These are phyloP conservation scores for Nettapus auritus DNA, from an alignment of 2,113 vertebrate species.

Conservation along the genomic window DNA sequence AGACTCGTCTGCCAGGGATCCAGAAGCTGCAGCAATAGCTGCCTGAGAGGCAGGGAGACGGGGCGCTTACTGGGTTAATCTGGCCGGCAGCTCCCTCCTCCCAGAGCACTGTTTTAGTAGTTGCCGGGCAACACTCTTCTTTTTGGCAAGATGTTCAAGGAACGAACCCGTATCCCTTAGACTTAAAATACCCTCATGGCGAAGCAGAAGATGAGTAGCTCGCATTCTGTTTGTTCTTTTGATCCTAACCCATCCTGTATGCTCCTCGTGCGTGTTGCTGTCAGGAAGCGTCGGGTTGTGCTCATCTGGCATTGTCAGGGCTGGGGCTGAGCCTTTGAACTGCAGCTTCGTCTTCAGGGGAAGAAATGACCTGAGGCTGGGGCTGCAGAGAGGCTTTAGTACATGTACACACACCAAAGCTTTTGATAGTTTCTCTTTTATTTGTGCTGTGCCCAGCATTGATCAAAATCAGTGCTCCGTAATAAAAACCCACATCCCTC, in stretches of 20 bases:
- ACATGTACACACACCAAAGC: fast-evolving
- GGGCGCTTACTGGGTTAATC: slow-evolving; percentile 48
- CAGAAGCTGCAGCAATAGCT: background rate
- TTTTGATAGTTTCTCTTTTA: background rate
- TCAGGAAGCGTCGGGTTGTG: fast-evolving
- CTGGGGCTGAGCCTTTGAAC: background rate
- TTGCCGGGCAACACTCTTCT: slow-evolving; percentile 70
- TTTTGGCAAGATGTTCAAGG: slow-evolving; percentile 65
- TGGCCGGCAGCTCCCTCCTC: slow-evolving; percentile 52
- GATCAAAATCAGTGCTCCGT: fast-evolving
- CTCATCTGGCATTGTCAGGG: background rate
- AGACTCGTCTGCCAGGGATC: background rate
- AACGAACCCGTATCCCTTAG: slow-evolving; percentile 52
- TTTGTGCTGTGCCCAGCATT: background rate
- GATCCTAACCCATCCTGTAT: background rate
- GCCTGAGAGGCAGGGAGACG: background rate
- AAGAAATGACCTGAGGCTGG: background rate
- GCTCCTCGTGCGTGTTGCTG: background rate
- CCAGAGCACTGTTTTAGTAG: slow-evolving; percentile 62
- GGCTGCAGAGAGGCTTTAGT: background rate
- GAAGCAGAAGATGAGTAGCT: slow-evolving; percentile 24
- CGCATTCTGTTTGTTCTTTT: slow-evolving; percentile 35
- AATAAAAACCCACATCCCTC: background rate
- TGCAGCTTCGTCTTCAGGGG: background rate
- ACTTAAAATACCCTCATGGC: slow-evolving; percentile 64